Evolutionary conservation across 2,888 invertebrate genomes (phyloP).

Genomic region (Mechanitis messenoides): DNA sequence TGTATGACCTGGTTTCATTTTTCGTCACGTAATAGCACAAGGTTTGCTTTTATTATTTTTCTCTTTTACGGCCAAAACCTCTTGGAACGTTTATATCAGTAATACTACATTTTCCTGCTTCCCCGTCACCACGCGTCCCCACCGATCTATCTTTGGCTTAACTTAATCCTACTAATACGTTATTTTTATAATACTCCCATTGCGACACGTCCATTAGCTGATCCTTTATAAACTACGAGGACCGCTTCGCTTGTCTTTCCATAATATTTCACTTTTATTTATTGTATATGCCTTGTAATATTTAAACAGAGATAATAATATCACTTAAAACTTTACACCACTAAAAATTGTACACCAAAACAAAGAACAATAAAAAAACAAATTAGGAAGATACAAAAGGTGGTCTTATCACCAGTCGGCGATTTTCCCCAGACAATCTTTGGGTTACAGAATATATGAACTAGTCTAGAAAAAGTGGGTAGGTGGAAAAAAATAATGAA

Average conservation of each 20-base stretch:
- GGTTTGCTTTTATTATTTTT: conserved; percentile 18
- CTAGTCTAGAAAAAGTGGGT: too few relatives aligned
- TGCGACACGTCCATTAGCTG: conserved; percentile 24
- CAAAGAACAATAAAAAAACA: too few relatives aligned
- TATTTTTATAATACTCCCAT: conserved; percentile 46
- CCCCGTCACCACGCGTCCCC: conserved; percentile 31
- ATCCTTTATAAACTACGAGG: conserved; percentile 32
- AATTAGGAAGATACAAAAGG: too few relatives aligned
- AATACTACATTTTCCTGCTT: conserved; percentile 28
- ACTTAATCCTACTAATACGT: conserved; percentile 52
- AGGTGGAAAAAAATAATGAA: too few relatives aligned
- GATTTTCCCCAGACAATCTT: too few relatives aligned
- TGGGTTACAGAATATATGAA: too few relatives aligned
- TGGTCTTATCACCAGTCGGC: too few relatives aligned
- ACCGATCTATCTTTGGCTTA: conserved; percentile 52
- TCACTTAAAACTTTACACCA: too few relatives aligned
- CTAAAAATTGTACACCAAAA: too few relatives aligned
- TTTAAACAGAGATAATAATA: too few relatives aligned
- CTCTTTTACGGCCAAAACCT: conserved; percentile 15
- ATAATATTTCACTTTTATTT: conserved; percentile 3
- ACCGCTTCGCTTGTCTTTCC: conserved; percentile 2
- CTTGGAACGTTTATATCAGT: conserved; percentile 33
- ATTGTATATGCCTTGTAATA: not conserved
- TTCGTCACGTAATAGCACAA: conserved; percentile 15
- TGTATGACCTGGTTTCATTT: conserved; percentile 4